These are phyloP conservation scores for Scaptomyza montana DNA, from an alignment of 1,140 invertebrate genomes.

Conservation along the genomic window DNA sequence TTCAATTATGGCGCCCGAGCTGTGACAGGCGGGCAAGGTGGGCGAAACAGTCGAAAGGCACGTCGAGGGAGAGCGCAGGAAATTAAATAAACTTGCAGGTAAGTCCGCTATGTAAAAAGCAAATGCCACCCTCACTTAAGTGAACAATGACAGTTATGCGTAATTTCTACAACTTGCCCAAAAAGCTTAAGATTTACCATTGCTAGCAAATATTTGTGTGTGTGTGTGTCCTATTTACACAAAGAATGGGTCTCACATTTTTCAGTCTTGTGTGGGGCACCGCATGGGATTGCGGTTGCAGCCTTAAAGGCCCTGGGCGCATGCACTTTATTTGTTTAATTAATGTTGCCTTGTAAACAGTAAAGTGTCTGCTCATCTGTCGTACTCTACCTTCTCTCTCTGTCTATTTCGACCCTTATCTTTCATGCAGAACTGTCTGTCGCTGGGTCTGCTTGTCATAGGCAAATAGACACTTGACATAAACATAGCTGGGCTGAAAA, in stretches of 20 bases:
- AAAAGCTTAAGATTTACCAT: slow-evolving; percentile 36
- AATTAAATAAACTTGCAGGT: slow-evolving; percentile 74
- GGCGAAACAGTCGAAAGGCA: slow-evolving; percentile 48
- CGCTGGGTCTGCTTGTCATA: slow-evolving; percentile 73
- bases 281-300: slow-evolving; percentile 45
- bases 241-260: slow-evolving; percentile 42
- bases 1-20: slow-evolving; percentile 68
- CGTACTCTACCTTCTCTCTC: not conserved
- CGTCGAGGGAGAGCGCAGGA: slow-evolving; percentile 18
- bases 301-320: slow-evolving; percentile 23
- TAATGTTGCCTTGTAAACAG: slow-evolving; percentile 78
- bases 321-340: slow-evolving; percentile 82
- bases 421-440: slow-evolving; percentile 6
- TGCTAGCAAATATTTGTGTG: slow-evolving; percentile 20
- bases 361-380: slow-evolving; percentile 57
- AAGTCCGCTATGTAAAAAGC: slow-evolving; percentile 59
- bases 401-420: not conserved
- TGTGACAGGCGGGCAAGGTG: slow-evolving; percentile 27
- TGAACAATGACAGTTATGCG: slow-evolving; percentile 72
- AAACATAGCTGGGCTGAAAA: slow-evolving; percentile 76
- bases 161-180: slow-evolving; percentile 23
- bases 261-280: slow-evolving; percentile 43
- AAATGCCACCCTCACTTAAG: slow-evolving; percentile 5
- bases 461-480: slow-evolving; percentile 81
- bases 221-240: slow-evolving; percentile 31